Evolutionary conservation across 2,113 vertebrate species (phyloP), one percentile per base, ranked within the genome.

Genomic region (Sylvietta virens): DNA sequence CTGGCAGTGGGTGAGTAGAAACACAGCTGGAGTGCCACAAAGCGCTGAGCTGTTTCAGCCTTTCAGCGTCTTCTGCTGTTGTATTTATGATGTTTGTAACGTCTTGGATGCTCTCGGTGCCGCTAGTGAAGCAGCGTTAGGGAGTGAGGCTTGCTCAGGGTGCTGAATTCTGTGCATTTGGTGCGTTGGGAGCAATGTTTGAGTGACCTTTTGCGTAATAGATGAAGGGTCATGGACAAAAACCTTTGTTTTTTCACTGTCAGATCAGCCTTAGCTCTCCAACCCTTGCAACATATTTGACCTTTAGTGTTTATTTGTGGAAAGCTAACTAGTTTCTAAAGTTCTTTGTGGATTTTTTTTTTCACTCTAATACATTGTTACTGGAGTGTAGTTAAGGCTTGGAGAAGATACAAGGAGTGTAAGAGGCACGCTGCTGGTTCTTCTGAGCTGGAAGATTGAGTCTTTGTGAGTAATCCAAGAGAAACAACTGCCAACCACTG

Each of bases 81-180:
- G 33, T 14, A 0, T 39, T 48, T 21, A 0, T 1, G 0, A 18
- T 7, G 58, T 27, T 42, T 19, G 3, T 23, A 31, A 4, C 21
- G 0, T 3, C 26, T 35, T 2, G 19, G 51, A 4, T 65, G 65
- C 54, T 50, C 6, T 61, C 12, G 1, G 23, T 27, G 13, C 9
- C 11, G 0, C 17, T 13, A 8, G 15, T 2, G 15, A 11, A 51
- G 28, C 48, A 2, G 19, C 0, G 11, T 37, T 22, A 3, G 31
- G 13, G 6, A 64, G 37, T 2, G 19, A 23, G 8, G 42, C 5
- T 47, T 14, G 1, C 37, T 58, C 26, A 44, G 30, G 54, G 16
- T n/a, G 60, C 24, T 20, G 56, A 19, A 7, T 70, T 58, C 15
- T 6, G 45, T 4, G 31, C 2, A 0, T n/a, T 27, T 3, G 1